Percentiles rank a stretch among this genome's conserved stretches.
These are phyloP conservation scores for Cheilosia vernalis DNA, from an alignment of 2,888 invertebrate species.

Conservation along the genomic window DNA sequence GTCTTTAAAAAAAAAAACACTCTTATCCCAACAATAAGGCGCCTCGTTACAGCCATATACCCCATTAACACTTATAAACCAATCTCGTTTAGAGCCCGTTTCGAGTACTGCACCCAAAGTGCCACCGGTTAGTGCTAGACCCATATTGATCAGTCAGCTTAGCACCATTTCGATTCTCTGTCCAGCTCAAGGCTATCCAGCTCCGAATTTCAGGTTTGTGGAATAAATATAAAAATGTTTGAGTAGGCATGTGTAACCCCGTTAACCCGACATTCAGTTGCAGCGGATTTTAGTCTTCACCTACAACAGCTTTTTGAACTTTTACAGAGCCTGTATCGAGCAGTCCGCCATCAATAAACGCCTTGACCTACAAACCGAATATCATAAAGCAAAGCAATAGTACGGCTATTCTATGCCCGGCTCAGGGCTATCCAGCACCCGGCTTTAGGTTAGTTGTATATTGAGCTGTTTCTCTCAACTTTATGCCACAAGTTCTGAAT, in stretches of 20 bases:
- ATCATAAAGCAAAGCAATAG: constrained; percentile 83
- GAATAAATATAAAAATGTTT: not conserved
- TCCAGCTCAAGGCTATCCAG: constrained; percentile 90
- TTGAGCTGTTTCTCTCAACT: not conserved
- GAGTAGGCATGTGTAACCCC: not conserved
- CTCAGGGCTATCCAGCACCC: constrained; percentile 90
- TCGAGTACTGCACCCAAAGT: constrained; percentile 85
- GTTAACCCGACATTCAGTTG: constrained; percentile 25
- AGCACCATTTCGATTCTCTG: constrained; percentile 87
- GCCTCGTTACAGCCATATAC: not conserved
- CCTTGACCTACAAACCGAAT: constrained; percentile 83
- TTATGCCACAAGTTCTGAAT: too few species aligned
- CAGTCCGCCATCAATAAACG: constrained; percentile 84
- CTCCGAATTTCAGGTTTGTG: constrained; percentile 88
- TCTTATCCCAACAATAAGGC: constrained; percentile 35
- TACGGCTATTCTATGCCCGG: constrained; percentile 88
- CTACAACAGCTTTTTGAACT: not conserved
- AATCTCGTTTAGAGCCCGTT: constrained; percentile 84
- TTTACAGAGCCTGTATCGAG: constrained; percentile 85
- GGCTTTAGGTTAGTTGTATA: constrained; percentile 85
- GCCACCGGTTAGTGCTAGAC: constrained; percentile 84
- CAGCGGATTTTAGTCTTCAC: not conserved
- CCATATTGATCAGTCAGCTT: constrained; percentile 81
- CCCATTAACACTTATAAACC: not conserved
- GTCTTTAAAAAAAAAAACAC: constrained; percentile 66